phyloP scores from a whole-genome alignment of 2,797 vertebrate species.

The Melanotaenia boesemani region DNA sequence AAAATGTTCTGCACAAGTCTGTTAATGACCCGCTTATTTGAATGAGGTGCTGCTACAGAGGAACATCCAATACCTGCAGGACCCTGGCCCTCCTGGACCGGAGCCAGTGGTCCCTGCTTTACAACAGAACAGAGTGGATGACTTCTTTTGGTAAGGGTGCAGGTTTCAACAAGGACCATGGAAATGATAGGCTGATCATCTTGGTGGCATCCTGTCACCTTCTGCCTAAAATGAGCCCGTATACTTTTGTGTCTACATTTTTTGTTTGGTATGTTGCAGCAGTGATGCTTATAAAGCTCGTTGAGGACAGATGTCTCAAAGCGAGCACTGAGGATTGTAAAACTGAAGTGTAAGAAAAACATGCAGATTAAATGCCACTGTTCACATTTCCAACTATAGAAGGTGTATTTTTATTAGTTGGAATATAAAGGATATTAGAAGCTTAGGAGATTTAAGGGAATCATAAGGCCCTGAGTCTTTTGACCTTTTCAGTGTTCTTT shows the following conservation, averaged over 20 bases:
- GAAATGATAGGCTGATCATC: too few relatives aligned
- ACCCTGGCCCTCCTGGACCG: too few relatives aligned
- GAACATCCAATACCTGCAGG: too few relatives aligned
- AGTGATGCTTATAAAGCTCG: conserved; percentile 7
- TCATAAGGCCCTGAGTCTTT: conserved; percentile 58
- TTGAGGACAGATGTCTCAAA: conserved; percentile 12
- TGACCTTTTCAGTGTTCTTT: conserved; percentile 64
- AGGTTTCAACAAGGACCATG: too few relatives aligned
- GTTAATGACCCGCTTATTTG: too few relatives aligned
- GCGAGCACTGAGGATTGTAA: background rate
- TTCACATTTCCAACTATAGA: conserved; percentile 19
- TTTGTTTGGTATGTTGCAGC: conserved; percentile 5
- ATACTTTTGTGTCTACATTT: background rate
- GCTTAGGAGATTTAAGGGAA: conserved; percentile 51
- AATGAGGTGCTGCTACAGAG: too few relatives aligned
- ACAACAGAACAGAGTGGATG: too few relatives aligned
- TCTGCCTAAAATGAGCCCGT: background rate
- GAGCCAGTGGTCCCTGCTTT: too few relatives aligned
- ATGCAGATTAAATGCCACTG: conserved; percentile 17
- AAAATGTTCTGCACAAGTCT: too few relatives aligned
- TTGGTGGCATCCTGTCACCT: background rate
- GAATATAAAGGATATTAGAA: conserved; percentile 57
- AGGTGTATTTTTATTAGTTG: conserved; percentile 57
- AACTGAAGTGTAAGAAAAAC: conserved; percentile 7
- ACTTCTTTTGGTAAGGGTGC: too few relatives aligned